Base-by-base conservation (phyloP, 2,797 vertebrate genomes). In the Dallia pectoralis region DNA sequence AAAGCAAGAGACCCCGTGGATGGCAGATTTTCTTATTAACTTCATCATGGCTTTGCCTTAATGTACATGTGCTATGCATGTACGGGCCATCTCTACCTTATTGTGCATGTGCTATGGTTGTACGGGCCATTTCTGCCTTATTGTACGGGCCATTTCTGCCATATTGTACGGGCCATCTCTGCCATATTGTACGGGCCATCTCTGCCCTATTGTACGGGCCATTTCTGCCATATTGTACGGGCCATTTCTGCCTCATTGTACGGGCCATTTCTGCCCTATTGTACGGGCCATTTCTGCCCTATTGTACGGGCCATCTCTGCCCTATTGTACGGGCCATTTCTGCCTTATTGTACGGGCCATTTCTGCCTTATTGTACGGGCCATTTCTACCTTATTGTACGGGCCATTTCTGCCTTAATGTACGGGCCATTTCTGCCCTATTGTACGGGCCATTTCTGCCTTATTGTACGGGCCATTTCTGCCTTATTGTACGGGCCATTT, bases 11-110 rank as follows among this genome's bases (percentile, higher is more conserved):
- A 44, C 9, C 9, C 40, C 82, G 88, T 87, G 83, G 90, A 89
- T 72, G 88, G 87, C 88, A 87, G 77, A 87, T 82, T 84, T 86
- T 44, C 5, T 69, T 74, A 68, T 75, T 71, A 82, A 87, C 82
- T 86, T 81, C 77, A 85, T 85, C 69, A 68, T 69, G 69, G 80
- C 83, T 70, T 84, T 82, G 72, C 76, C 84, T 86, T 90, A 72
- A 77, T 79, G 61, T 75, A n/a, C n/a, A n/a, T n/a, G n/a, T n/a
- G n/a, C n/a, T n/a, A n/a, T n/a, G n/a, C n/a, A 76, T 79, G 62
- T 75, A 75, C 79, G 81, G 74, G n/a, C n/a, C n/a, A n/a, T n/a
- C n/a, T n/a, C n/a, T n/a, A n/a, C n/a, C n/a, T n/a, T n/a, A n/a
- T n/a, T n/a, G n/a, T n/a, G n/a, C n/a, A n/a, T n/a, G n/a, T n/a